Conservation (phyloP, 2,113 vertebrate species). For the Cnemophilus loriae region DNA sequence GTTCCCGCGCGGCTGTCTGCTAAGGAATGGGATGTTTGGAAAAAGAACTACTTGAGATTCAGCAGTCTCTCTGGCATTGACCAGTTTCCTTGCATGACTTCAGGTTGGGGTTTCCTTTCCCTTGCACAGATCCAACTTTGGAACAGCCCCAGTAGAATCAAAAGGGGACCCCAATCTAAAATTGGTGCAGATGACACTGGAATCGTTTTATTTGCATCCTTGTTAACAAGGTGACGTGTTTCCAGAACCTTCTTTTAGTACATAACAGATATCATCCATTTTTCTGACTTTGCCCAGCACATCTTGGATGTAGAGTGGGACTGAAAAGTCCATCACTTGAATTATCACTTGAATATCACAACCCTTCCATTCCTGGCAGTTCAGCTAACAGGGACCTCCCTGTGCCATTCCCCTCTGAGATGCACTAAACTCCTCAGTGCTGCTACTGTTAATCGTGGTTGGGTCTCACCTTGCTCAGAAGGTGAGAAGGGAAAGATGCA, state of each 20-base stretch:
- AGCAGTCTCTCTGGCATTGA: neutral
- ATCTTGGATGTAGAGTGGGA: neutral
- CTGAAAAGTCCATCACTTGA: neutral
- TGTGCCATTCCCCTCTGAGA: neutral
- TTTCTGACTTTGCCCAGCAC: neutral
- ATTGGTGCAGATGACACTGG: neutral
- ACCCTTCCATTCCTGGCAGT: neutral
- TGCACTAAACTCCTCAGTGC: neutral
- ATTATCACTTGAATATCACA: neutral
- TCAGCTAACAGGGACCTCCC: neutral
- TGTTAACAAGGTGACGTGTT: neutral
- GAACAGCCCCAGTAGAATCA: neutral
- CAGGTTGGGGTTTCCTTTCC: neutral
- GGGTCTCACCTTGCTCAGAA: neutral
- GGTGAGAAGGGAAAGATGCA: slow-evolving; percentile 1
- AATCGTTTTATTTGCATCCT: neutral
- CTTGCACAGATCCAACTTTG: neutral
- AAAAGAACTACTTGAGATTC: neutral
- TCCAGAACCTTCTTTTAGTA: neutral
- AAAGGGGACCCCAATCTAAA: neutral
- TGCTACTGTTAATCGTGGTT: neutral
- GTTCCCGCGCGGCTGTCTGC: neutral
- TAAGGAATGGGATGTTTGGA: neutral
- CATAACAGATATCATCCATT: neutral
- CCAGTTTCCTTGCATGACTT: slow-evolving; percentile 24